Evolutionary conservation across 2,113 vertebrate species (phyloP).

Genomic region (Drymodes brunneopygia): DNA sequence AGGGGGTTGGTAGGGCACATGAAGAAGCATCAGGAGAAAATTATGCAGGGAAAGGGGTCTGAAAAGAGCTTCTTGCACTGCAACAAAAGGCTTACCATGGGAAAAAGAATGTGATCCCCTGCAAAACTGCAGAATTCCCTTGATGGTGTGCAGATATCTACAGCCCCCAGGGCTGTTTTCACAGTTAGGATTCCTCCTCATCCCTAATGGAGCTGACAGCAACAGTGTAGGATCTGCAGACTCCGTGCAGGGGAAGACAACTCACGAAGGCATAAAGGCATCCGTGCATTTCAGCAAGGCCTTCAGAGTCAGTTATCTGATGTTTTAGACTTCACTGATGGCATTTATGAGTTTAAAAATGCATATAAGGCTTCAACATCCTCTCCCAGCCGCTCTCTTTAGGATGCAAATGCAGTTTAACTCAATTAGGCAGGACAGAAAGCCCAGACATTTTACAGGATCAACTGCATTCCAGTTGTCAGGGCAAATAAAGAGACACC

Average conservation of each 20-base stretch:
- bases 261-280: background rate
- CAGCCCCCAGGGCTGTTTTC: background rate
- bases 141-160: background rate
- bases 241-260: background rate
- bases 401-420: slow-evolving; percentile 15
- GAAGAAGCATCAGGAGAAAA: background rate
- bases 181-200: background rate
- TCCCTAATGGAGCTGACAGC: background rate
- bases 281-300: background rate
- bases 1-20: background rate
- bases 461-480: background rate
- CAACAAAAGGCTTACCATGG: background rate
- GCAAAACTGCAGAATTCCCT: background rate
- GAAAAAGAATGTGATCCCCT: background rate
- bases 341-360: slow-evolving; percentile 15
- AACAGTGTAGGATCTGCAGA: background rate
- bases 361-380: background rate
- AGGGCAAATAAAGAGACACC: background rate
- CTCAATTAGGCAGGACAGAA: background rate
- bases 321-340: background rate
- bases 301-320: background rate
- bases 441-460: background rate
- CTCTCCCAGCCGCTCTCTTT: background rate
- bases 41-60: background rate
- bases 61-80: background rate